Evolutionary conservation across 2,113 vertebrate genomes (phyloP).

Genomic region (Cervus canadensis): DNA sequence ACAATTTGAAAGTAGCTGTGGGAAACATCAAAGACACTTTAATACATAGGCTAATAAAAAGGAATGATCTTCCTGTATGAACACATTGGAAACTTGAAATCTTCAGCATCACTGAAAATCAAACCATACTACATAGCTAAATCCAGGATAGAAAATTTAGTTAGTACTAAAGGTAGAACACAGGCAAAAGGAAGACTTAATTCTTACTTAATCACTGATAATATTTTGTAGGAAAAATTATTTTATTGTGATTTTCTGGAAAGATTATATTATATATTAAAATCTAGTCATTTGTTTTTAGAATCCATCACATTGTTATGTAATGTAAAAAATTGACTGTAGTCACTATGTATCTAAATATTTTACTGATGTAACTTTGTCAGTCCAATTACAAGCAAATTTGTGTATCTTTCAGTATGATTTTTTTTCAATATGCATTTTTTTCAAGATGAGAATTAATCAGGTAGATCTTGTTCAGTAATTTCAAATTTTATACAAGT

Average conservation of each 20-base stretch:
- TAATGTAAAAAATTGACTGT: not conserved
- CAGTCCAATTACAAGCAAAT: not conserved
- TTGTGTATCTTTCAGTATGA: not conserved
- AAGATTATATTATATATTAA: not conserved
- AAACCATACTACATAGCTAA: not conserved
- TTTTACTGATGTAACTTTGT: not conserved
- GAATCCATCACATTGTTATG: not conserved
- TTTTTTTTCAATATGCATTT: not conserved
- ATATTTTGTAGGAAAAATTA: conserved; percentile 13
- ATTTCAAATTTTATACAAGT: conserved; percentile 30
- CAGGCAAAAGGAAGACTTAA: not conserved
- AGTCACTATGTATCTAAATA: not conserved
- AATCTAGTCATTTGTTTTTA: conserved; percentile 15
- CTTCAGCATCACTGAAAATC: not conserved
- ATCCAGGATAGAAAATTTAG: not conserved
- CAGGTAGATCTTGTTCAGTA: not conserved
- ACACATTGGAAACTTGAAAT: not conserved
- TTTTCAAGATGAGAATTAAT: conserved; percentile 10
- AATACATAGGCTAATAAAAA: not conserved
- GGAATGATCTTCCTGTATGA: not conserved
- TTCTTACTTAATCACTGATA: not conserved
- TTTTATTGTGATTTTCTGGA: not conserved
- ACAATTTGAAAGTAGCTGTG: not conserved
- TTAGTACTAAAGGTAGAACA: conserved; percentile 17
- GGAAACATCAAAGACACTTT: not conserved